These are phyloP conservation scores for Ennomos erosarius DNA, from an alignment of 2,888 invertebrate species.

Conservation along the genomic window DNA sequence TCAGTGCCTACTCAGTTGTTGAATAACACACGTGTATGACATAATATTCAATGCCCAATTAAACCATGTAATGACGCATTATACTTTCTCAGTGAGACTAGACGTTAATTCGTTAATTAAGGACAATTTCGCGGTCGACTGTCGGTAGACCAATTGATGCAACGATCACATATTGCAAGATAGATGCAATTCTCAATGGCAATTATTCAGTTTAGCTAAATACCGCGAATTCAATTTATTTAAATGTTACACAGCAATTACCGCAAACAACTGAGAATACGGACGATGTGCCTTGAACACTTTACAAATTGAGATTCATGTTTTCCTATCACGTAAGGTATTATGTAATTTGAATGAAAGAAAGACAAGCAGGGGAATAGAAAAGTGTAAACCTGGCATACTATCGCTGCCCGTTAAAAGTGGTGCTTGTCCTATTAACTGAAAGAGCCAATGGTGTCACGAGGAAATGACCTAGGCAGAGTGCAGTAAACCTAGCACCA, in stretches of 20 bases:
- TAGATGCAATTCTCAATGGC: constrained; percentile 75
- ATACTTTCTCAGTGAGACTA: constrained; percentile 57
- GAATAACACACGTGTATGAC: constrained; percentile 21
- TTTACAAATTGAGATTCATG: constrained; percentile 30
- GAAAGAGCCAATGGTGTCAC: constrained; percentile 31
- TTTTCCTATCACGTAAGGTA: constrained; percentile 5
- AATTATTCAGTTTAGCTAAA: constrained; percentile 66
- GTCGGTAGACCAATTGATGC: constrained; percentile 64
- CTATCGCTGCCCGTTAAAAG: neutral
- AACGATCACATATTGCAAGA: constrained; percentile 61
- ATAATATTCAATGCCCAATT: constrained; percentile 37
- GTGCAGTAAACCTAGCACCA: constrained; percentile 53
- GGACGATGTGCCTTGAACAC: constrained; percentile 37
- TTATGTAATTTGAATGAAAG: constrained; percentile 5
- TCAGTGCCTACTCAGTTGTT: neutral
- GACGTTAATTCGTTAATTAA: constrained; percentile 74
- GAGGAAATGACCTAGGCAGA: constrained; percentile 46
- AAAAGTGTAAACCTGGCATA: constrained; percentile 1
- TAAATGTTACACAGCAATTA: constrained; percentile 56
- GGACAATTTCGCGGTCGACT: constrained; percentile 75
- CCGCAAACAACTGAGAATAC: constrained; percentile 40
- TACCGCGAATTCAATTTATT: constrained; percentile 57
- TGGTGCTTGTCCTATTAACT: constrained; percentile 16
- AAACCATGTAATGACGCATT: constrained; percentile 48
- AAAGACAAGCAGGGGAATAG: constrained; percentile 6